Evolutionary conservation across 2,113 vertebrate genomes (phyloP).

Genomic region (Corythornis cristatus): DNA sequence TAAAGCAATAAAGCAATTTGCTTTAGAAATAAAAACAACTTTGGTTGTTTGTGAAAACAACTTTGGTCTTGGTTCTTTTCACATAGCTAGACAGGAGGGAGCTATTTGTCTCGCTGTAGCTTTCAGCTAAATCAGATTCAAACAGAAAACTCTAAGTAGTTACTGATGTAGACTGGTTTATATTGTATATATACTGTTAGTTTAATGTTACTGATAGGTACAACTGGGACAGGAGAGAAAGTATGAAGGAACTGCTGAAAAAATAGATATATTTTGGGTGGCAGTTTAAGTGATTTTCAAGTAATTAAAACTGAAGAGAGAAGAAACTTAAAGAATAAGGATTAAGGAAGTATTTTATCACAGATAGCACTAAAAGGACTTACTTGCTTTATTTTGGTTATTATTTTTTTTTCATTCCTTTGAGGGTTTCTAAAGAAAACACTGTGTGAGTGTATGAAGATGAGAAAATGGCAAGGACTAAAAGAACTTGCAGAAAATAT

Average conservation of each 20-base stretch:
- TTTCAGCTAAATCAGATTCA: constrained; percentile 40
- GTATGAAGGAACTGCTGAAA: background rate
- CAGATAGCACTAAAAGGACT: background rate
- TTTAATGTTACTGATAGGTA: background rate
- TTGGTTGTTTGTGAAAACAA: too few species aligned
- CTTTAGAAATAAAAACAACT: constrained; percentile 7
- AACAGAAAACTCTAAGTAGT: background rate
- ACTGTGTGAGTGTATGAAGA: background rate
- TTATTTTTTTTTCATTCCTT: background rate
- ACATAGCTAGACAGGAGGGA: background rate
- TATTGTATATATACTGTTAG: too few species aligned
- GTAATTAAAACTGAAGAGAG: background rate
- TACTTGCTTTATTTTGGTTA: background rate
- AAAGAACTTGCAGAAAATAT: background rate
- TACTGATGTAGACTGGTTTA: too few species aligned
- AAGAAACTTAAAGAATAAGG: background rate
- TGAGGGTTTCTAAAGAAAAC: background rate
- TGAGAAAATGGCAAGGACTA: background rate
- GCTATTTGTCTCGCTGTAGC: background rate
- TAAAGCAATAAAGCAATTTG: background rate
- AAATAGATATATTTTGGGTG: background rate
- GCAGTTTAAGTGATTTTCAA: background rate
- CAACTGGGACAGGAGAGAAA: background rate
- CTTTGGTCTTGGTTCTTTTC: background rate
- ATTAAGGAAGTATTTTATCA: background rate